These are phyloP conservation scores for Poeciliopsis gracilis DNA, from an alignment of 2,797 vertebrate genomes.

Conservation along the genomic window DNA sequence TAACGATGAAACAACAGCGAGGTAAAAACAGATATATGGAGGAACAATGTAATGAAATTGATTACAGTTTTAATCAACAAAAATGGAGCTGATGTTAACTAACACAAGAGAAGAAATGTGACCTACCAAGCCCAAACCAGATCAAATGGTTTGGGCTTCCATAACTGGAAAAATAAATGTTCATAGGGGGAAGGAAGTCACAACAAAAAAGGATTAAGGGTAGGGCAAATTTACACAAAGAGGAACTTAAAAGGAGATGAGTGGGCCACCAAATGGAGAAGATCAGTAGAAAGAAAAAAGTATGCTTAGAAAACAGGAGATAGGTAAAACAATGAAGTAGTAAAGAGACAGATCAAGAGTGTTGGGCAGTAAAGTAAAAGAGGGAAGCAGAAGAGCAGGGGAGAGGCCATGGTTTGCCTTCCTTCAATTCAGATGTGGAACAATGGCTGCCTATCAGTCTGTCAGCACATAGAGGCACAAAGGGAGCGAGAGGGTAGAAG, in stretches of 20 bases:
- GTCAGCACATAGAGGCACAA: conserved; percentile 75
- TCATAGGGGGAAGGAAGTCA: conserved; percentile 21
- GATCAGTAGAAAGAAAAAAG: conserved; percentile 45
- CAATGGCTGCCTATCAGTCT: conserved; percentile 82
- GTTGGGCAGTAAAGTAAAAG: conserved; percentile 32
- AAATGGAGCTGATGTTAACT: conserved; percentile 71
- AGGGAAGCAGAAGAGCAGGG: conserved; percentile 58
- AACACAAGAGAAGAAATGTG: conserved; percentile 70
- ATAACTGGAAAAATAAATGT: conserved; percentile 73
- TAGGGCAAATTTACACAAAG: conserved; percentile 56
- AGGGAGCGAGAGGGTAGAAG: conserved; percentile 75
- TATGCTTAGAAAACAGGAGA: conserved; percentile 17
- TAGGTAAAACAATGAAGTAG: conserved; percentile 31
- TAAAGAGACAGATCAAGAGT: conserved; percentile 37
- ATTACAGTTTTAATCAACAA: conserved; percentile 73
- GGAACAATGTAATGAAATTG: conserved; percentile 64
- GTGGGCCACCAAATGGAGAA: conserved; percentile 31
- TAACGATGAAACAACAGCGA: conserved; percentile 60
- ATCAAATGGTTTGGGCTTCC: conserved; percentile 40
- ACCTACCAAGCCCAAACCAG: conserved; percentile 65
- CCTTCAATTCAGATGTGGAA: conserved; percentile 81
- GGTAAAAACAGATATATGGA: conserved; percentile 31
- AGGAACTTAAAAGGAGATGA: conserved; percentile 46
- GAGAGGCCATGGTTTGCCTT: conserved; percentile 73
- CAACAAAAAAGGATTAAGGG: conserved; percentile 45